These are phyloP conservation scores for Synanthedon andrenaeformis DNA, from an alignment of 2,888 invertebrate species.

Conservation along the genomic window DNA sequence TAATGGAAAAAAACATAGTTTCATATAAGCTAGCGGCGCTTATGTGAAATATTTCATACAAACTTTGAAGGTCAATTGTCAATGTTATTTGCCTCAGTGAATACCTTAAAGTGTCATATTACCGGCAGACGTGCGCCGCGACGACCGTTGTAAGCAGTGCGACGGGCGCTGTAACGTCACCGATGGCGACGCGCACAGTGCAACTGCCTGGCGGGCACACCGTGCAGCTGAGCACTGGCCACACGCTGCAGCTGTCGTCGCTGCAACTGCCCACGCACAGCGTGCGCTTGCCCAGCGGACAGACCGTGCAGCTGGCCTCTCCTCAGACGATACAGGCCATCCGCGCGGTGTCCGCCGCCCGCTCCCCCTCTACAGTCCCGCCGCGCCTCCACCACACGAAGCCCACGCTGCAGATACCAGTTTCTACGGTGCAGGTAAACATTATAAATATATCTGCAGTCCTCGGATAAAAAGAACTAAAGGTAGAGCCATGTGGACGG, in stretches of 20 bases:
- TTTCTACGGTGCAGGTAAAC: constrained; percentile 35
- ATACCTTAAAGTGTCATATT: too few species aligned
- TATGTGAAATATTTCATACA: too few species aligned
- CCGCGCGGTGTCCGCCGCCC: constrained; percentile 22
- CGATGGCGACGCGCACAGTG: constrained; percentile 37
- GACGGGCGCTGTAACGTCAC: constrained; percentile 27
- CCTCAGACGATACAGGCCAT: constrained; percentile 42
- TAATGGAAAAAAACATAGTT: too few species aligned
- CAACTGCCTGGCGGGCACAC: constrained; percentile 51
- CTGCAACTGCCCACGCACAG: constrained; percentile 48
- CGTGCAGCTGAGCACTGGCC: constrained; percentile 24
- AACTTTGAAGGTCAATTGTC: too few species aligned
- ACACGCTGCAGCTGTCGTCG: constrained; percentile 41
- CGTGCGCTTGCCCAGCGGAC: constrained; percentile 50
- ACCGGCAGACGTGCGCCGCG: too few species aligned
- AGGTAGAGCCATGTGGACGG: too few species aligned
- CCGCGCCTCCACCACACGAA: constrained; percentile 25
- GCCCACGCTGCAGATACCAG: constrained; percentile 37
- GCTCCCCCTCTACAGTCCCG: constrained; percentile 19
- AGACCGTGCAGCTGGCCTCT: constrained; percentile 49
- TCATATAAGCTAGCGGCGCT: too few species aligned
- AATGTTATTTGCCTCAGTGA: too few species aligned
- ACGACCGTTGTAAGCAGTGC: constrained; percentile 39
- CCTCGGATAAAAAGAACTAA: too few species aligned
- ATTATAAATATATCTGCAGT: too few species aligned